phyloP scores from a whole-genome alignment of 2,888 invertebrate species.

The Hypomecis punctinalis region DNA sequence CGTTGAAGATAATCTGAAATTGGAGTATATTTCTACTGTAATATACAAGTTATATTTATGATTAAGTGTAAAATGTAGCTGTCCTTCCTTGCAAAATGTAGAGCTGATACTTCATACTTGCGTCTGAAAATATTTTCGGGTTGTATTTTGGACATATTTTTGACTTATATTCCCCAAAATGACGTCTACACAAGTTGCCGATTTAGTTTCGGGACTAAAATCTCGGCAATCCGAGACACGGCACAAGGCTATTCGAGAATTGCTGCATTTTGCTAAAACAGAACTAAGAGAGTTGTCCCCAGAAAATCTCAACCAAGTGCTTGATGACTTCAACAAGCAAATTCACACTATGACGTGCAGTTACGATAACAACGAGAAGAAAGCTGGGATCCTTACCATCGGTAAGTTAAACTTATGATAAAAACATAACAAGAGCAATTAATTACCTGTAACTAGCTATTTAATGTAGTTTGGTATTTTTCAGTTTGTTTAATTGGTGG shows the following conservation, averaged over 20 bases:
- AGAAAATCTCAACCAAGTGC: constrained; percentile 93
- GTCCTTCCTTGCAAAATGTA: constrained; percentile 3
- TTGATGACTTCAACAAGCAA: constrained; percentile 97
- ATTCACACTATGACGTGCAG: constrained; percentile 97
- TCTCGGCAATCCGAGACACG: constrained; percentile 94
- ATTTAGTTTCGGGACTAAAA: constrained; percentile 94
- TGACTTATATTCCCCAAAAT: constrained; percentile 44
- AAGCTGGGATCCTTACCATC: constrained; percentile 97
- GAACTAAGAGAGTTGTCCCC: constrained; percentile 94
- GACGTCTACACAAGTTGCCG: constrained; percentile 85
- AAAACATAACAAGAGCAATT: constrained; percentile 4
- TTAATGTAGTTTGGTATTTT: constrained; percentile 51
- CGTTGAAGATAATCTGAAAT: neutral
- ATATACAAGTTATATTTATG: neutral
- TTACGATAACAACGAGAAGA: constrained; percentile 95
- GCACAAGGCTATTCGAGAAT: constrained; percentile 93
- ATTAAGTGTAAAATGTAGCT: neutral
- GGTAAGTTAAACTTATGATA: constrained; percentile 77
- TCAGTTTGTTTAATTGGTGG: constrained; percentile 96
- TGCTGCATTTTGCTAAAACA: constrained; percentile 95
- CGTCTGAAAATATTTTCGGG: neutral
- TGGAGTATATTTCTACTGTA: neutral
- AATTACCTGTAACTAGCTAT: neutral
- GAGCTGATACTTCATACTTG: neutral
- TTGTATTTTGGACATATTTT: neutral